These are phyloP conservation scores for Zapus hudsonius DNA, from an alignment of 2,113 vertebrate genomes.

Conservation along the genomic window DNA sequence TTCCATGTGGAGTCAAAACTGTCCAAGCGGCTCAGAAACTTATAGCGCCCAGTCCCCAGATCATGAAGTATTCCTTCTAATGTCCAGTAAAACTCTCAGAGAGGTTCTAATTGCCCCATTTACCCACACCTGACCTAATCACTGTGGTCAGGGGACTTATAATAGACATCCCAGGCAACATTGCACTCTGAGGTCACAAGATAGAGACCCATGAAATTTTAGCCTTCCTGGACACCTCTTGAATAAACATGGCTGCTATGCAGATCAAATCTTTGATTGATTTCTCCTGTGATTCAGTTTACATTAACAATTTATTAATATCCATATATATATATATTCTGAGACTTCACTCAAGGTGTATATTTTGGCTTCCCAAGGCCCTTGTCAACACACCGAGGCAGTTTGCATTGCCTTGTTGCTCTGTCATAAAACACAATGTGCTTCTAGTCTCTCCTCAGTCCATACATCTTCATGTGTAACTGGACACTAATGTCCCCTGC, in stretches of 20 bases:
- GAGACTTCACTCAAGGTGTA: background rate
- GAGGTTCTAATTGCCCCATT: background rate
- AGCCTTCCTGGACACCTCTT: background rate
- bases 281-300: background rate
- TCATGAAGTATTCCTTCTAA: background rate
- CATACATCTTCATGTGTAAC: conserved; percentile 46
- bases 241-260: background rate
- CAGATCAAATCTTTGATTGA: background rate
- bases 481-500: background rate
- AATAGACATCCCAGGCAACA: too few species aligned
- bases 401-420: background rate
- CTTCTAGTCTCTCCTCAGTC: background rate
- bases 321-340: too few species aligned
- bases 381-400: conserved; percentile 40
- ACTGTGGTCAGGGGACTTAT: background rate
- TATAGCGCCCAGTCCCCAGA: background rate
- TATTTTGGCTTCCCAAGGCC: conserved; percentile 51
- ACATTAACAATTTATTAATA: background rate
- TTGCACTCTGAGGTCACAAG: background rate
- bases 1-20: background rate
- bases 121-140: background rate
- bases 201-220: rapidly evolving
- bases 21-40: background rate
- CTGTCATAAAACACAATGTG: conserved; percentile 11
- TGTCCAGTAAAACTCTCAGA: background rate